A percentile compares a stretch with the other conserved stretches of the same genome.
These are phyloP conservation scores for Pristis pectinata DNA, from an alignment of 2,797 vertebrate genomes.

Conservation along the genomic window DNA sequence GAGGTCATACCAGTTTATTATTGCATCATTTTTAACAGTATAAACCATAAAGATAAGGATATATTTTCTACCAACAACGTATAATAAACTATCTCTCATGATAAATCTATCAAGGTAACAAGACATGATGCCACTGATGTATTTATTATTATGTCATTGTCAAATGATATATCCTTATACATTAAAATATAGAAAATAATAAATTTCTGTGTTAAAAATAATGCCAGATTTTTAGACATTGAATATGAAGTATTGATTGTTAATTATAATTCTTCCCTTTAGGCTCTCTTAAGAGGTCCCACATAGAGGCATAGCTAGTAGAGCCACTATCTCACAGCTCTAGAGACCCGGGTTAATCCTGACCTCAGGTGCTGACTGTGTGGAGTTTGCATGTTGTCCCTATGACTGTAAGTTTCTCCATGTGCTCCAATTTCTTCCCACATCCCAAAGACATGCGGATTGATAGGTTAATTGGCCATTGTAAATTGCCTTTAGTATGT, in stretches of 20 bases:
- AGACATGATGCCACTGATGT: background rate
- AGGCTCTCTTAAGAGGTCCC: background rate
- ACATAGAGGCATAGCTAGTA: background rate
- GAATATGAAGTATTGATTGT: background rate
- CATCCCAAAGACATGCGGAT: too few species aligned
- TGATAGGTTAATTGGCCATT: too few species aligned
- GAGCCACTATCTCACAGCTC: background rate
- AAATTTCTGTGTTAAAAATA: conserved; percentile 4
- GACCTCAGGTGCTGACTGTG: too few species aligned
- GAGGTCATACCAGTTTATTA: conserved; percentile 36
- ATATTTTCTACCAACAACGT: background rate
- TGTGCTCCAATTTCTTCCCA: too few species aligned
- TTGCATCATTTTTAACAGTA: conserved; percentile 35
- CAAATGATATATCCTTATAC: background rate
- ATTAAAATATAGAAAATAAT: background rate
- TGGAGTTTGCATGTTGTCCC: too few species aligned
- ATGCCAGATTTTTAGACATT: background rate
- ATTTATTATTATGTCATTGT: background rate
- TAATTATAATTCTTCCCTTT: conserved; percentile 13
- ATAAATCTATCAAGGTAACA: background rate
- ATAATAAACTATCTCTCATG: background rate
- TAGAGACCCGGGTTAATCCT: background rate
- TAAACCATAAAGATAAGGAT: conserved; percentile 5
- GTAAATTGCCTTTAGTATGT: too few species aligned
- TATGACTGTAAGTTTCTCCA: too few species aligned